phyloP scores from a whole-genome alignment of 2,113 vertebrate species.

The Rattus rattus region DNA sequence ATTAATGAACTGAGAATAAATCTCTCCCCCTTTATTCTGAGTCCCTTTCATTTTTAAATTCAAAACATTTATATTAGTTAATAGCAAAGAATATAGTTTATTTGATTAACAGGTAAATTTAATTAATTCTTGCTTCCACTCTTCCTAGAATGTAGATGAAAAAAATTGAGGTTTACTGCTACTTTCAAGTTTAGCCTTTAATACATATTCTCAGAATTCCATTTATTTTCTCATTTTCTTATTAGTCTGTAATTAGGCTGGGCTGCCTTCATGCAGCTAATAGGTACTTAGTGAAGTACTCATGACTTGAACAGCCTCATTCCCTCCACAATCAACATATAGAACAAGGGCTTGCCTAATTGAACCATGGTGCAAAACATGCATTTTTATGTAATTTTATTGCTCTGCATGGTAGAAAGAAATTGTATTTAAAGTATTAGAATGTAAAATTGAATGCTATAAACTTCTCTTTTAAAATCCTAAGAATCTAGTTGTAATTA shows the following conservation, averaged over 20 bases:
- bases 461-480: neutral
- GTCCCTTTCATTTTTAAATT: neutral
- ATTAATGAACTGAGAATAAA: neutral
- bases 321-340: neutral
- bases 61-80: neutral
- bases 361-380: neutral
- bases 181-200: neutral
- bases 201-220: neutral
- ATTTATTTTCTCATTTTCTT: conserved; percentile 50
- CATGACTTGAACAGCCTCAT: neutral
- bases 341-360: neutral
- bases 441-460: neutral
- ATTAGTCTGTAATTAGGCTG: neutral
- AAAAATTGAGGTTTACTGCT: neutral
- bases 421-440: neutral
- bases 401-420: neutral
- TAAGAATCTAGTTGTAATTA: neutral
- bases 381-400: neutral
- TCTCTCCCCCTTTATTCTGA: neutral
- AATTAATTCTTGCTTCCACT: neutral
- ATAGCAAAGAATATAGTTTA: neutral
- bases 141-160: neutral
- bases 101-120: neutral
- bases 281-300: neutral
- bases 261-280: neutral